These are phyloP conservation scores for Sminthopsis crassicaudata DNA, from an alignment of 2,113 vertebrate species.

Conservation along the genomic window DNA sequence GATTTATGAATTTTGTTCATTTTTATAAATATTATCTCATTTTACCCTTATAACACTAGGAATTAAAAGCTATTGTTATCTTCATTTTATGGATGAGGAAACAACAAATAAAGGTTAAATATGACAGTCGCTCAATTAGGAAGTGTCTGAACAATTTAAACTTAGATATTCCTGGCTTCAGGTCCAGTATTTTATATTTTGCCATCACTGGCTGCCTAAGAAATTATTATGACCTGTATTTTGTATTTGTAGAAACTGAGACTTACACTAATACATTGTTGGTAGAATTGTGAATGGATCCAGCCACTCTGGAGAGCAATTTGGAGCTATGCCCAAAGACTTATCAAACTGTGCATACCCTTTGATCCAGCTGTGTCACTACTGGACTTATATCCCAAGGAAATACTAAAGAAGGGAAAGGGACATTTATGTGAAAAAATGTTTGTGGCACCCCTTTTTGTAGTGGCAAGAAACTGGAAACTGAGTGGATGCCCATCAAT, in stretches of 20 bases:
- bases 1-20: not conserved
- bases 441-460: no score
- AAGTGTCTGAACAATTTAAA: not conserved
- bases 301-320: no score
- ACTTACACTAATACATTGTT: no score
- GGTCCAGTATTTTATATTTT: not conserved
- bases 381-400: no score
- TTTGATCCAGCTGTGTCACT: no score
- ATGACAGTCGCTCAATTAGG: not conserved
- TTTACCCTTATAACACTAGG: not conserved
- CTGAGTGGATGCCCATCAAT: no score
- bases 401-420: no score
- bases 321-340: no score
- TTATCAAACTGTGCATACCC: no score
- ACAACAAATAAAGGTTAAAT: not conserved
- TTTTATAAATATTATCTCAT: not conserved
- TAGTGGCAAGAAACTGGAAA: no score
- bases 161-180: not conserved
- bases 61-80: not conserved
- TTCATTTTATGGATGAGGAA: not conserved
- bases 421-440: no score
- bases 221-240: not conserved
- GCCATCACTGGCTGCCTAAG: not conserved
- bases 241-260: not conserved
- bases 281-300: no score